Base-by-base conservation (phyloP, 2,113 vertebrate genomes). In the Mus pahari region DNA sequence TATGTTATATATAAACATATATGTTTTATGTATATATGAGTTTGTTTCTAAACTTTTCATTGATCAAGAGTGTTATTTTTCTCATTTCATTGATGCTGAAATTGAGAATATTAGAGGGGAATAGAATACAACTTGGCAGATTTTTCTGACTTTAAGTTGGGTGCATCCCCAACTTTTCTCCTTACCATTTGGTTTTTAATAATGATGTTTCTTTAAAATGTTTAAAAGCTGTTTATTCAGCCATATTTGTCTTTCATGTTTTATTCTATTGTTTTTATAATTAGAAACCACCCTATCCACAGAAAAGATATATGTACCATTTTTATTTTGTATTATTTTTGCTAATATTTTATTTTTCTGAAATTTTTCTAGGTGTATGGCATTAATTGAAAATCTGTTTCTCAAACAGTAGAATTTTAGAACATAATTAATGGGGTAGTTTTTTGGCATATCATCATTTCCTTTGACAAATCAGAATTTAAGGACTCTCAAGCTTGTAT, bases 41-140 rank as follows among this genome's bases (percentile, higher is more conserved):
- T 93, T 93, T 77, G 90, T 95, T 89, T 95, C 45, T 64, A 90
- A 45, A 22, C 13, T n/a, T 92, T 62, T 87, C 66, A 94, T 89
- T 36, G 82, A 39, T n/a, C 33, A 84, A 48, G 12, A 42, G 2
- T 14, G 20, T 73, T 70, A 91, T 74, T 90, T 93, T 70, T 22
- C 58, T 68, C 78, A 88, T 91, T 95, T 96, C 39, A 92, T 16
- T 74, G 53, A 77, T 86, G 50, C 91, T 89, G 20, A 91, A 88
- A 91, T n/a, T 50, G 39, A 91, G 53, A 94, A 64, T 89, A 55
- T 70, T 70, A 48, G 78, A 90, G 33, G 78, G 19, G 92, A 94
- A 50, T 79, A 70, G 42, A n/a, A 73, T 36, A 1, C 53, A 82
- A 92, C 5, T 64, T 83, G 33, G 14, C 22, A 83, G 84, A 64